Conservation (phyloP, 2,797 vertebrate genomes). For the Cyclopterus lumpus region DNA sequence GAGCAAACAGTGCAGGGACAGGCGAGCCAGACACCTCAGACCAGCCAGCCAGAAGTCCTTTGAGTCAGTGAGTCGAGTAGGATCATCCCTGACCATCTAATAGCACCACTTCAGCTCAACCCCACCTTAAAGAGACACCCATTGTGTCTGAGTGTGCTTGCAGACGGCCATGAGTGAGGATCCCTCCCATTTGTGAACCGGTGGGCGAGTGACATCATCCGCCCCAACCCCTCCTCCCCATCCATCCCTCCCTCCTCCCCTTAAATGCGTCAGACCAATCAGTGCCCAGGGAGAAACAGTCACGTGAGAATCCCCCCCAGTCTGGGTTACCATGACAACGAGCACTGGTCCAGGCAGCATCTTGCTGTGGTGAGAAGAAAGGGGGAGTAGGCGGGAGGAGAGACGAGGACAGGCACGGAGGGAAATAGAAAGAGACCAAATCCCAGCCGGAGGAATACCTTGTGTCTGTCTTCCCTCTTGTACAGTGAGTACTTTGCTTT, state of each 20-base stretch:
- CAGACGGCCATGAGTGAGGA: constrained; percentile 54
- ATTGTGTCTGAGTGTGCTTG: constrained; percentile 70
- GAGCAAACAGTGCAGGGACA: constrained; percentile 2
- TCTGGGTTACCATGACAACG: constrained; percentile 83
- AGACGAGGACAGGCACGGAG: constrained; percentile 44
- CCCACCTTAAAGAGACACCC: constrained; percentile 62
- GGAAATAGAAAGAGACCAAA: constrained; percentile 50
- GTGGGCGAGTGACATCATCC: constrained; percentile 72
- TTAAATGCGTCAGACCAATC: constrained; percentile 66
- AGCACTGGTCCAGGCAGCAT: constrained; percentile 85
- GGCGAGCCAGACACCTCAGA: constrained; percentile 7
- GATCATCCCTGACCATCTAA: constrained; percentile 19
- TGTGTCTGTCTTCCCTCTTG: constrained; percentile 44
- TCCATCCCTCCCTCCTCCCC: constrained; percentile 47
- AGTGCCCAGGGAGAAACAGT: constrained; percentile 47
- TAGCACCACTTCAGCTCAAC: constrained; percentile 32
- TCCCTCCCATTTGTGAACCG: constrained; percentile 67
- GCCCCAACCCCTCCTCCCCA: not conserved
- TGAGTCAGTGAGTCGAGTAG: constrained; percentile 25
- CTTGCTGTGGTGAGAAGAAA: constrained; percentile 78
- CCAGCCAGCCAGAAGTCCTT: constrained; percentile 3
- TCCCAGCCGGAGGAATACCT: constrained; percentile 48
- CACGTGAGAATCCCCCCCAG: constrained; percentile 70
- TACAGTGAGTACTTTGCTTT: constrained; percentile 72
- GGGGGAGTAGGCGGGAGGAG: constrained; percentile 48